phyloP scores from a whole-genome alignment of 2,888 invertebrate species.

The Arge pagana region DNA sequence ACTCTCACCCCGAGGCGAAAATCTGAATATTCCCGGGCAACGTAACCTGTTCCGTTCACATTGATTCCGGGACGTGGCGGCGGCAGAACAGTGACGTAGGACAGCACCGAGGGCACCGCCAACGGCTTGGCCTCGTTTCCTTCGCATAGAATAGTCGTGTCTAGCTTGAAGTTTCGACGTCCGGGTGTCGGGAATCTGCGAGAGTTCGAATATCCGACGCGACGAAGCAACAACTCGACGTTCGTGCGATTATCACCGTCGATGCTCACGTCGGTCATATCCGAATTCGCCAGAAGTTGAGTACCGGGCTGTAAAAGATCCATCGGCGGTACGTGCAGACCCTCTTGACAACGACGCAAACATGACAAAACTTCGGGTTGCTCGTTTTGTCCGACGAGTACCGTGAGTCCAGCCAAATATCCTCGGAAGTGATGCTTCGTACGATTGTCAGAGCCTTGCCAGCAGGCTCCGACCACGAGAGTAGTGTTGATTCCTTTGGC shows the following conservation, averaged over 20 bases:
- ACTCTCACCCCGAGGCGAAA: slow-evolving; percentile 86
- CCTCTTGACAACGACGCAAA: slow-evolving; percentile 82
- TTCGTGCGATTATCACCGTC: slow-evolving; percentile 90
- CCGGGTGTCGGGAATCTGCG: slow-evolving; percentile 95
- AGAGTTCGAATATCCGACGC: slow-evolving; percentile 90
- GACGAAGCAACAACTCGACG: slow-evolving; percentile 82
- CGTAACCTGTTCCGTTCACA: slow-evolving; percentile 79
- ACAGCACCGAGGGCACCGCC: slow-evolving; percentile 76
- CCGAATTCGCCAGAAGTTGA: slow-evolving; percentile 74
- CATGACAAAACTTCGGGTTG: slow-evolving; percentile 75
- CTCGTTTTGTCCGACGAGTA: slow-evolving; percentile 77
- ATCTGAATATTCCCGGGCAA: slow-evolving; percentile 84
- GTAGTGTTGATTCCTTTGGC: slow-evolving; percentile 94
- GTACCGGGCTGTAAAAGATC: slow-evolving; percentile 78
- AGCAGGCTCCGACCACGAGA: slow-evolving; percentile 94
- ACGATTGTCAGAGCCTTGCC: slow-evolving; percentile 91
- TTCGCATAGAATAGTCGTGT: slow-evolving; percentile 74
- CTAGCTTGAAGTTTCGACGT: slow-evolving; percentile 80
- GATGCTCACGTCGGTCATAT: slow-evolving; percentile 86
- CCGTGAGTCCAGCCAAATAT: slow-evolving; percentile 85
- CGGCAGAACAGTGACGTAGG: slow-evolving; percentile 85
- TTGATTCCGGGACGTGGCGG: slow-evolving; percentile 84
- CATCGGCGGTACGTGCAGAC: slow-evolving; percentile 71
- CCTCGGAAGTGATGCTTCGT: slow-evolving; percentile 90
- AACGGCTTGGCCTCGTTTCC: slow-evolving; percentile 78